Evolutionary conservation across 2,888 invertebrate genomes (phyloP).

Genomic region (Dolichomitus sp.): DNA sequence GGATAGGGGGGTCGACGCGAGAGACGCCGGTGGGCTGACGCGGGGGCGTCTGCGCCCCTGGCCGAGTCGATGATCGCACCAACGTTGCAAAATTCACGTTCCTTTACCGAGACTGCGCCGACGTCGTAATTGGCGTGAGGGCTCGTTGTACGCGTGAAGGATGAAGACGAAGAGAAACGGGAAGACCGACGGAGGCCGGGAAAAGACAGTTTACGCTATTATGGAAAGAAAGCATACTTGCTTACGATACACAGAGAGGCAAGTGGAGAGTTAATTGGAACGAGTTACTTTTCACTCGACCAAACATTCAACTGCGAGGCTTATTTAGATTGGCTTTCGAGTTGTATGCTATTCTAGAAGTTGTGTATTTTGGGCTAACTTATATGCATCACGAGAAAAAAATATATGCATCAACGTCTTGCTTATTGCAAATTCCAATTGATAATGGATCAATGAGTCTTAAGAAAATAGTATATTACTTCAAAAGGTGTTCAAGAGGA

Average conservation of each 20-base stretch:
- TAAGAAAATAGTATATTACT: too few species aligned
- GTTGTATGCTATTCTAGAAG: neutral
- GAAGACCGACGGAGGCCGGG: conserved; percentile 10
- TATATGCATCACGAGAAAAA: too few species aligned
- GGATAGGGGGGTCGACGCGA: conserved; percentile 24
- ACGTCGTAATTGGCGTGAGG: conserved; percentile 64
- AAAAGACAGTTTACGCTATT: conserved; percentile 18
- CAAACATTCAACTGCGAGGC: neutral
- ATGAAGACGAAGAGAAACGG: neutral
- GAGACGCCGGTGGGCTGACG: conserved; percentile 52
- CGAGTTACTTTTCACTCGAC: neutral
- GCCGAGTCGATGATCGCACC: conserved; percentile 69
- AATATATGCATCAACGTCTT: too few species aligned
- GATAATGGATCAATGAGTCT: too few species aligned
- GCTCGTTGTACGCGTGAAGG: conserved; percentile 17
- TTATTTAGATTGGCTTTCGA: neutral
- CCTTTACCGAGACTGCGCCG: conserved; percentile 64
- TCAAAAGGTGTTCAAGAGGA: too few species aligned
- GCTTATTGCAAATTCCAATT: too few species aligned
- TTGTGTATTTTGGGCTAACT: too few species aligned
- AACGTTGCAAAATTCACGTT: conserved; percentile 61
- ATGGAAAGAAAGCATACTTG: conserved; percentile 8
- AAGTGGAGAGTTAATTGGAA: neutral
- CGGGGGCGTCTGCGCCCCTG: conserved; percentile 69
- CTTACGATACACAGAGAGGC: neutral